These are phyloP conservation scores for Caenorhabditis tropicalis DNA, from an alignment of 1,140 invertebrate genomes.

Conservation along the genomic window DNA sequence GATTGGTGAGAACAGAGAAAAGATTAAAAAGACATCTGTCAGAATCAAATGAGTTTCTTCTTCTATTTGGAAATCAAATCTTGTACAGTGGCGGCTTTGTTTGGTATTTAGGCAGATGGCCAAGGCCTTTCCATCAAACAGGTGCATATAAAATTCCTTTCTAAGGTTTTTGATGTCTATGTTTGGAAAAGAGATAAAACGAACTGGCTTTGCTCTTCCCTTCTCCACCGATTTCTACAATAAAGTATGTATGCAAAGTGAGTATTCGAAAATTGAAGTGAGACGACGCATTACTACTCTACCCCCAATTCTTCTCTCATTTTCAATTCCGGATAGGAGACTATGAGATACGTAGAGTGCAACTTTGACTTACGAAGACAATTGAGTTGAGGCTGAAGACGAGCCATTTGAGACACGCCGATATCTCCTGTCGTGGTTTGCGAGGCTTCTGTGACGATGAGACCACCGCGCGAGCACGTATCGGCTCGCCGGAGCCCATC, in stretches of 20 bases:
- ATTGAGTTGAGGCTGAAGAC: conserved; percentile 71
- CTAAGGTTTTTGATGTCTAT: background rate
- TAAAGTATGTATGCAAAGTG: background rate
- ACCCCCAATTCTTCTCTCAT: background rate
- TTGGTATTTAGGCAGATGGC: background rate
- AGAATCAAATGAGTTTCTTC: background rate
- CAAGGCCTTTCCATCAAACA: background rate
- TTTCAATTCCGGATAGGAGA: conserved; percentile 32
- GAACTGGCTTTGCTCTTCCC: background rate
- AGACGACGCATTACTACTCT: background rate
- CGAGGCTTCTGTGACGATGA: conserved; percentile 42
- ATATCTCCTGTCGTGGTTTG: conserved; percentile 70
- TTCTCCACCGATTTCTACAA: background rate
- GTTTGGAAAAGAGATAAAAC: background rate
- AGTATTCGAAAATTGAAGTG: conserved; percentile 1
- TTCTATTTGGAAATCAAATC: background rate
- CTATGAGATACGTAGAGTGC: conserved; percentile 10
- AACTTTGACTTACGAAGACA: conserved; percentile 69
- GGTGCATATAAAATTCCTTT: conserved; percentile 21
- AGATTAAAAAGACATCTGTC: background rate
- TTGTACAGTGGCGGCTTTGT: background rate
- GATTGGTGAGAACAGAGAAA: background rate
- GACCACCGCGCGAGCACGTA: conserved; percentile 47
- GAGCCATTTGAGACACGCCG: conserved; percentile 70
- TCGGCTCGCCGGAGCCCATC: conserved; percentile 50